phyloP scores from a whole-genome alignment of 2,113 vertebrate species.

The Hirundichthys speculiger region DNA sequence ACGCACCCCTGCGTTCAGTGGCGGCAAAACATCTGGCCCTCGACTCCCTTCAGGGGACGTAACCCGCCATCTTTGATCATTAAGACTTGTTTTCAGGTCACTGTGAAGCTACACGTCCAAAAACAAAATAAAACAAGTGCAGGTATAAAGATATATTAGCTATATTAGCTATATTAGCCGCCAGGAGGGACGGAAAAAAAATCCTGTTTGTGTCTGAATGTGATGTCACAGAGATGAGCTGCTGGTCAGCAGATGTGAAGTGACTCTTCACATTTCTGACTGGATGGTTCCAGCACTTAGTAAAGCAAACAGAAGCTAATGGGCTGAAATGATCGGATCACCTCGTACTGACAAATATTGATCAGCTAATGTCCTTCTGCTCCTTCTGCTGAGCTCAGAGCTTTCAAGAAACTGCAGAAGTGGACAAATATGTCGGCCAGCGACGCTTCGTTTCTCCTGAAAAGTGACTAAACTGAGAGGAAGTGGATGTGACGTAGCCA shows the following conservation, averaged over 20 bases:
- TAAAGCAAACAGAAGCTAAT: slow-evolving; percentile 56
- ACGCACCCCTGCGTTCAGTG: neutral
- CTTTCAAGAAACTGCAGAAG: neutral
- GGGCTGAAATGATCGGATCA: slow-evolving; percentile 52
- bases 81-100: too few species aligned
- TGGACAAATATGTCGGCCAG: too few species aligned
- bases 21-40: neutral
- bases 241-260: slow-evolving; percentile 2
- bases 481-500: too few species aligned
- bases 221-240: neutral
- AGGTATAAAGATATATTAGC: too few species aligned
- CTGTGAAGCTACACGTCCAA: too few species aligned
- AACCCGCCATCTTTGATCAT: too few species aligned
- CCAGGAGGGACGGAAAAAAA: too few species aligned
- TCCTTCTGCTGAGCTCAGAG: slow-evolving; percentile 28
- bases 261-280: slow-evolving; percentile 19
- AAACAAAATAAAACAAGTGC: too few species aligned
- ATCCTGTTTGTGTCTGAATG: too few species aligned
- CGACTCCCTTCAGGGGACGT: neutral
- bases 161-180: too few species aligned
- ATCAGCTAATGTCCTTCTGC: slow-evolving; percentile 17
- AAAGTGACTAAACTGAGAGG: too few species aligned
- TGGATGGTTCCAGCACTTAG: slow-evolving; percentile 43
- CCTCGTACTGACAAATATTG: slow-evolving; percentile 13
- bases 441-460: too few species aligned